Conservation (phyloP, 2,888 invertebrate genomes). For the Pyrgus malvae region DNA sequence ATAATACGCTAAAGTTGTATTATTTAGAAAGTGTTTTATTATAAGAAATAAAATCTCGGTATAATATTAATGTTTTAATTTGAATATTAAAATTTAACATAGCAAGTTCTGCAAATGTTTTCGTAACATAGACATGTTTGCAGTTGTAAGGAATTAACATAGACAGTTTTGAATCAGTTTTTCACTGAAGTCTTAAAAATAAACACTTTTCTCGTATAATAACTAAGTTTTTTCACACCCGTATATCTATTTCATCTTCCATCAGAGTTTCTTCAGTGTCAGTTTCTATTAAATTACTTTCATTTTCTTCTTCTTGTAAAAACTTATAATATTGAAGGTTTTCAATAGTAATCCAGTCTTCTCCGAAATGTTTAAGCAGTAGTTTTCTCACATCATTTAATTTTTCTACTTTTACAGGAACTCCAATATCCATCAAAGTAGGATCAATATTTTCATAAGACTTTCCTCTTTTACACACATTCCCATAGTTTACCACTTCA, state of each 20-base stretch:
- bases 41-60: not conserved
- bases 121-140: conserved; percentile 6
- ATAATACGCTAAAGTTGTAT: not conserved
- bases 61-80: not conserved
- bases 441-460: conserved; percentile 18
- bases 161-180: conserved; percentile 1
- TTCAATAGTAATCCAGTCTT: conserved; percentile 12
- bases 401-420: conserved; percentile 21
- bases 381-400: conserved; percentile 17
- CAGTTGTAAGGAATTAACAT: conserved; percentile 2
- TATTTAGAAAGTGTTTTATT: not conserved
- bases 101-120: conserved; percentile 1
- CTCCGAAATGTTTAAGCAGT: conserved; percentile 20
- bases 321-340: conserved; percentile 17
- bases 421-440: conserved; percentile 18
- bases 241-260: conserved; percentile 16
- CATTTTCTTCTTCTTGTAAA: conserved; percentile 7
- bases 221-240: conserved; percentile 18
- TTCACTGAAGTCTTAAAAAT: not conserved
- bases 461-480: conserved; percentile 21
- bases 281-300: conserved; percentile 13
- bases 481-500: conserved; percentile 15
- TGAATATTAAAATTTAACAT: conserved; percentile 2
- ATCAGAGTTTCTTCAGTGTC: conserved; percentile 19
- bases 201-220: conserved; percentile 4